A percentile compares a stretch with the other conserved stretches of the same genome.
Evolutionary conservation across 2,113 vertebrate species (phyloP).

Genomic region (Egretta garzetta): DNA sequence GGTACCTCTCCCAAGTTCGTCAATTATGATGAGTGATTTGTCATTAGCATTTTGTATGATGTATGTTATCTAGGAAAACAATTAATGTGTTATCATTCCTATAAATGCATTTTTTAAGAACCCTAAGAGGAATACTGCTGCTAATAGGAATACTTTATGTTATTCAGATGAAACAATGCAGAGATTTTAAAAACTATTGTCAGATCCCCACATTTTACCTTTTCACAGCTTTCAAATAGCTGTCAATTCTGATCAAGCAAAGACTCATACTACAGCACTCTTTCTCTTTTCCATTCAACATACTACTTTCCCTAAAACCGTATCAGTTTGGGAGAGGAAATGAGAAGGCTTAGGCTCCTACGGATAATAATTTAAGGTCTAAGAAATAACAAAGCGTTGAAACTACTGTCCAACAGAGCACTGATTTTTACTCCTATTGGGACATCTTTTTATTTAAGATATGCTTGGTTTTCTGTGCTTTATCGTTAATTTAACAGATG

Average conservation of each 20-base stretch:
- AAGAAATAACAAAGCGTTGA: not conserved
- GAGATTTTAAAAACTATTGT: not conserved
- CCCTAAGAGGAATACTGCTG: not conserved
- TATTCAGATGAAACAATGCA: not conserved
- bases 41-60: constrained; percentile 93
- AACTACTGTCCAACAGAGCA: not conserved
- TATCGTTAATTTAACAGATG: not conserved
- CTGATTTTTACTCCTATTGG: not conserved
- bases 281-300: not conserved
- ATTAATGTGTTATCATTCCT: constrained; percentile 23
- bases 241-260: not conserved
- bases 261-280: not conserved
- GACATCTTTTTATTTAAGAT: not conserved
- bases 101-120: not conserved
- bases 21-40: constrained; percentile 92
- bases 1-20: constrained; percentile 95
- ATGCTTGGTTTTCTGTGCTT: not conserved
- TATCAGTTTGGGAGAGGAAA: not conserved
- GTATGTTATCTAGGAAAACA: constrained; percentile 86
- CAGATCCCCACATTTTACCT: not conserved
- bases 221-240: not conserved
- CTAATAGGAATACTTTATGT: not conserved
- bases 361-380: not conserved
- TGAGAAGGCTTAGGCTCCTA: not conserved
- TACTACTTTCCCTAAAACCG: not conserved